A percentile compares a stretch with the other conserved stretches of the same genome.
phyloP scores from a whole-genome alignment of 2,888 invertebrate genomes.

The Eudasyphora cyanicolor region DNA sequence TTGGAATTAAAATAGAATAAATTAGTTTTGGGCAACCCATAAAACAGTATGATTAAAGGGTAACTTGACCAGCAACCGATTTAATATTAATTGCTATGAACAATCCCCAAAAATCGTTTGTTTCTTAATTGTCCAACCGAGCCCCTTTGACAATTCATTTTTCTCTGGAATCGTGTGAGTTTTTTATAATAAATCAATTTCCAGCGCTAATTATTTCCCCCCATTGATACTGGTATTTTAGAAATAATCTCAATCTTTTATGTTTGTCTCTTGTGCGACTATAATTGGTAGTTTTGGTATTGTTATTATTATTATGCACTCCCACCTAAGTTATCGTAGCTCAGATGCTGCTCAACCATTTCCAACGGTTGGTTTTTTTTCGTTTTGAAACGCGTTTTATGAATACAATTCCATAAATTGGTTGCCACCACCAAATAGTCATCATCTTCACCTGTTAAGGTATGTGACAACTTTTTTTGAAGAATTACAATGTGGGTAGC shows the following conservation, averaged over 20 bases:
- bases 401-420: neutral
- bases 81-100: too few species aligned
- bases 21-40: too few species aligned
- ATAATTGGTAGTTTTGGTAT: neutral
- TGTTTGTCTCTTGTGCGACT: neutral
- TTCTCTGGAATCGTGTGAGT: too few species aligned
- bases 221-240: neutral
- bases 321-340: neutral
- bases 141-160: too few species aligned
- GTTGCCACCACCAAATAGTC: neutral
- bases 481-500: constrained; percentile 33
- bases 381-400: too few species aligned
- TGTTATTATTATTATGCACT: too few species aligned
- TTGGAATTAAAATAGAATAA: too few species aligned
- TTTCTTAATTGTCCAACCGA: too few species aligned
- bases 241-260: neutral
- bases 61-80: too few species aligned
- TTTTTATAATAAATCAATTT: neutral
- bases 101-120: too few species aligned
- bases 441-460: constrained; percentile 29
- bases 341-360: neutral
- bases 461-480: constrained; percentile 24
- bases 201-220: neutral
- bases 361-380: too few species aligned
- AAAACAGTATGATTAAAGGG: too few species aligned